These are phyloP conservation scores for Spongilla lacustris DNA, from an alignment of 37 sponge, comb jelly and placozoan species.

Conservation along the genomic window DNA sequence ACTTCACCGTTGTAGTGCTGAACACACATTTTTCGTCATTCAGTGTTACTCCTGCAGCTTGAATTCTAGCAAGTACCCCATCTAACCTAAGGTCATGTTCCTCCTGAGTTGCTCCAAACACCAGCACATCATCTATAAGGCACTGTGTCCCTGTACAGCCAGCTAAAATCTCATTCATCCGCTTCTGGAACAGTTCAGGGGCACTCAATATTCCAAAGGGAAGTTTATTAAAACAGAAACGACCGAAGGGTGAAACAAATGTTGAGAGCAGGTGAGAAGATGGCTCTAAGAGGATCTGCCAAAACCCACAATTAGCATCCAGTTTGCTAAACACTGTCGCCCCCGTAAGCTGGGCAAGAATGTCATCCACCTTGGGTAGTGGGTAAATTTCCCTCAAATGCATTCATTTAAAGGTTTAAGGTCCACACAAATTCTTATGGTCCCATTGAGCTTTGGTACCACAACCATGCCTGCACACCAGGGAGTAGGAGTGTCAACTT, in stretches of 20 bases:
- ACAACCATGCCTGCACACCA: conserved; percentile 36
- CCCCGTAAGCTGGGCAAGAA: conserved; percentile 25
- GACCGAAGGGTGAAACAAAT: background rate
- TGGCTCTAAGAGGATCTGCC: conserved; percentile 28
- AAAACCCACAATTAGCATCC: conserved; percentile 35
- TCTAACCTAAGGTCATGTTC: conserved; percentile 18
- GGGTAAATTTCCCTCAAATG: conserved; percentile 16
- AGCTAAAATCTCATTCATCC: conserved; percentile 7
- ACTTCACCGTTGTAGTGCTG: conserved; percentile 2
- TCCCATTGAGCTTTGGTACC: background rate
- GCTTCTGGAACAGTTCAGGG: too few species aligned
- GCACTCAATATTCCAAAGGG: too few species aligned
- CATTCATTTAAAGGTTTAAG: background rate
- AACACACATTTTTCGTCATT: too few species aligned
- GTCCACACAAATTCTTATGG: conserved; percentile 26
- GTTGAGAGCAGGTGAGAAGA: background rate
- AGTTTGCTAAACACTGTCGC: conserved; percentile 20
- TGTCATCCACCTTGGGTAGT: conserved; percentile 2
- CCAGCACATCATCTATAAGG: conserved; percentile 17
- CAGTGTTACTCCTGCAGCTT: conserved; percentile 8
- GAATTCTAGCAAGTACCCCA: conserved; percentile 1
- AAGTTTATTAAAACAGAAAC: too few species aligned
- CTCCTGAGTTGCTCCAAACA: background rate
- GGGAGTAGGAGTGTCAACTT: conserved; percentile 16
- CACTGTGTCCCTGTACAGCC: background rate